Evolutionary conservation across 2,888 invertebrate genomes (phyloP).

Genomic region (Drosophila macrospina): DNA sequence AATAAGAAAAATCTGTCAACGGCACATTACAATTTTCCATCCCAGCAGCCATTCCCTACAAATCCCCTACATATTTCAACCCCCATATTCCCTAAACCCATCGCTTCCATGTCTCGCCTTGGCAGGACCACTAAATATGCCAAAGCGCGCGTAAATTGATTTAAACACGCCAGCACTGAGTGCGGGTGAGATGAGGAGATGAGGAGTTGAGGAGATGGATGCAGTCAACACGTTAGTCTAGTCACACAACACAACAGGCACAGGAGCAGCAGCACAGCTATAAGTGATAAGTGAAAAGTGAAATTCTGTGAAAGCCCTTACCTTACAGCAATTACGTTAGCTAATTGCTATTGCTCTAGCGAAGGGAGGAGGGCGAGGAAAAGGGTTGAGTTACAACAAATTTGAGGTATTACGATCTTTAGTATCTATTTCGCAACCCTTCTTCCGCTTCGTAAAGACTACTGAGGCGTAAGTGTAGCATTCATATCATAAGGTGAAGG

Average conservation of each 20-base stretch:
- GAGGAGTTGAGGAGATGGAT: background rate
- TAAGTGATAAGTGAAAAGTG: constrained; percentile 35
- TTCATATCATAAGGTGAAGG: background rate
- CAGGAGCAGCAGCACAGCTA: constrained; percentile 16
- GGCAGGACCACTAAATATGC: constrained; percentile 64
- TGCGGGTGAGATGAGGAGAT: background rate
- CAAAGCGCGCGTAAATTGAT: constrained; percentile 77
- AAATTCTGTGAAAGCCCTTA: constrained; percentile 21
- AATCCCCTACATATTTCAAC: background rate
- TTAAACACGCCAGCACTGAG: constrained; percentile 64
- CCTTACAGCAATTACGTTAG: constrained; percentile 6
- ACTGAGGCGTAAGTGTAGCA: background rate
- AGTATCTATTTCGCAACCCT: background rate
- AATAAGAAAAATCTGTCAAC: constrained; percentile 76
- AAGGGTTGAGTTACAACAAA: background rate
- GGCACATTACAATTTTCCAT: constrained; percentile 66
- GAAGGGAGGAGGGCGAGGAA: too few relatives aligned
- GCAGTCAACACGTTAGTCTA: constrained; percentile 30
- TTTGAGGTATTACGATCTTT: background rate
- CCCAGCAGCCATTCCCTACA: background rate
- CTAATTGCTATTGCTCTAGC: background rate
- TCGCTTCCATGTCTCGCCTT: constrained; percentile 1
- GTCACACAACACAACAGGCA: constrained; percentile 13
- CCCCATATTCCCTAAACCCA: background rate
- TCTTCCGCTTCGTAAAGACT: background rate